These are phyloP conservation scores for Acrossocheilus fasciatus DNA, from an alignment of 2,797 vertebrate genomes.

Conservation along the genomic window DNA sequence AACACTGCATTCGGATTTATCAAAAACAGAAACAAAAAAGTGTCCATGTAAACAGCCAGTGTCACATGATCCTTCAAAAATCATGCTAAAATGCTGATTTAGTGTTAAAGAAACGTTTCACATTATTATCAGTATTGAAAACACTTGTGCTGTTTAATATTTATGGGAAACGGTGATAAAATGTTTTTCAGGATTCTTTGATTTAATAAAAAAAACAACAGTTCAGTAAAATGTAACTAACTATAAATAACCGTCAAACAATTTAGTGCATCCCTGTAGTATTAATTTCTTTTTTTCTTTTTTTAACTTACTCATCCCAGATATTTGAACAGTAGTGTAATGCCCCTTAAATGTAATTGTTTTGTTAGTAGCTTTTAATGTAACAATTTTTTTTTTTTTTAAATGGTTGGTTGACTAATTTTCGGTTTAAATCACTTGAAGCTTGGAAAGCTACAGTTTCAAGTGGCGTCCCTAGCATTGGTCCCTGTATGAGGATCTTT, in stretches of 20 bases:
- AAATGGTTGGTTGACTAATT: background rate
- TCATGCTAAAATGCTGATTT: background rate
- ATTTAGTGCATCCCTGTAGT: background rate
- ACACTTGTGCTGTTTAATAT: background rate
- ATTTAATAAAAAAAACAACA: background rate
- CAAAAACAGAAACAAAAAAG: background rate
- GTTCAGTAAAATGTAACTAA: background rate
- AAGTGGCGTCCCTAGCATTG: background rate
- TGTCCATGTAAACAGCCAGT: background rate
- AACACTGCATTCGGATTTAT: background rate
- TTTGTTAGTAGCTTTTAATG: background rate
- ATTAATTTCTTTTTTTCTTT: background rate
- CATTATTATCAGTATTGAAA: background rate
- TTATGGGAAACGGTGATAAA: background rate
- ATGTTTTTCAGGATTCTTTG: background rate
- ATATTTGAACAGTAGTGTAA: background rate
- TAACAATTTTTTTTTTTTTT: background rate
- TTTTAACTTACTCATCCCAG: background rate
- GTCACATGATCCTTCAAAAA: background rate
- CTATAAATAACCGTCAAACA: background rate
- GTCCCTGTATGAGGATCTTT: background rate
- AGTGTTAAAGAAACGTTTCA: background rate
- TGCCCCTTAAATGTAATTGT: background rate
- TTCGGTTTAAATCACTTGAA: background rate
- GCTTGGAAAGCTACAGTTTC: background rate